These are phyloP conservation scores for Himantopus leucocephalus DNA, from an alignment of 2,113 vertebrate species.

Conservation along the genomic window DNA sequence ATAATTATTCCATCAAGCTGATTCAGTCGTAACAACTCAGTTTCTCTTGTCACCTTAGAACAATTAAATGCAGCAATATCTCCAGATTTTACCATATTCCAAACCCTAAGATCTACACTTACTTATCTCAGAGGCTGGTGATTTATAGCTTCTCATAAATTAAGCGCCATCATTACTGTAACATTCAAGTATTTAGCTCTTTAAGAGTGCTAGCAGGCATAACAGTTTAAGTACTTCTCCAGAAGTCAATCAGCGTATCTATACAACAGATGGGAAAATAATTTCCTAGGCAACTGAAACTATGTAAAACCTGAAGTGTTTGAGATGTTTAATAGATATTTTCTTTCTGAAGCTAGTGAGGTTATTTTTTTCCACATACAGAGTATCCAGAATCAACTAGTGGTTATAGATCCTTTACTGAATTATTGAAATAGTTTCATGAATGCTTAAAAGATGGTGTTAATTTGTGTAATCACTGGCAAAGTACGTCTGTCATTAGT, in stretches of 20 bases:
- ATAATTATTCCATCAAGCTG: background rate
- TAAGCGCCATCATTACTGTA: background rate
- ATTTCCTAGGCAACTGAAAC: conserved; percentile 21
- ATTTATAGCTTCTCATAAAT: background rate
- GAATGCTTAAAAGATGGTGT: background rate
- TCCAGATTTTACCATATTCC: background rate
- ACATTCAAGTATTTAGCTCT: background rate
- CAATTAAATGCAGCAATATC: background rate
- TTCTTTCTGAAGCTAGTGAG: background rate
- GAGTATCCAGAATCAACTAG: background rate
- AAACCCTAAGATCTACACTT: background rate
- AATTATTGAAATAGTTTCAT: background rate
- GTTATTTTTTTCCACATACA: background rate
- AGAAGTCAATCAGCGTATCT: background rate
- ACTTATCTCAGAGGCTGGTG: background rate
- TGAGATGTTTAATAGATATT: background rate
- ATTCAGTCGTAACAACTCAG: background rate
- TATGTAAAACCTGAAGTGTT: conserved; percentile 8
- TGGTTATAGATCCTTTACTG: background rate
- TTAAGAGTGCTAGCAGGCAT: background rate
- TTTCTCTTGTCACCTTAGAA: background rate
- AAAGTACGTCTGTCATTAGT: background rate
- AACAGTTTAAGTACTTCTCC: background rate
- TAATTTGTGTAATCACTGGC: background rate
- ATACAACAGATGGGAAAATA: background rate